Base-by-base conservation (phyloP, 2,888 invertebrate genomes). In the Drosophila affinis region DNA sequence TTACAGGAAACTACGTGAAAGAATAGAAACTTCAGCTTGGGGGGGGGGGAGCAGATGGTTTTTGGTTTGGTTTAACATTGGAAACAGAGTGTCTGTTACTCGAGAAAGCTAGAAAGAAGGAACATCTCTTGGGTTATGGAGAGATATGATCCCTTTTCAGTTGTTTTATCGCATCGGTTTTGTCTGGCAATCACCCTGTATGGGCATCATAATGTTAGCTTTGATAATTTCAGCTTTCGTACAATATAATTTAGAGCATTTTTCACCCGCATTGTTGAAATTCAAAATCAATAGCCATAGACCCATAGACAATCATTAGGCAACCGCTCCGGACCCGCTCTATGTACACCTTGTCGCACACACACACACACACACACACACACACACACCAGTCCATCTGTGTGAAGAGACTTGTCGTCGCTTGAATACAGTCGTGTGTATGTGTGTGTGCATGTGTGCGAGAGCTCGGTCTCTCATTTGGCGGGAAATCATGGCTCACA, bases 221-320 rank as follows among this genome's bases (percentile, higher is more conserved):
- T 79, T 70, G 62, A 80, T 78, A 72, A 82, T 80, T 78, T 79
- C 45, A 77, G 73, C 63, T 64, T 77, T 76, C 76, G 78, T 85
- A 80, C 72, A 84, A 82, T 79, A 86, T 88, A 79, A 84, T 80
- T 82, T 89, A 63, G 79, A 79, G 77, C 81, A 86, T 84, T 87
- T 88, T 83, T 87, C 82, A 88, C 80, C 85, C 87, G 84, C 84
- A 88, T 84, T 86, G 87, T 82, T 84, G 75, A 80, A 86, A 86
- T 82, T 78, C 62, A 82, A 88, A 87, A 78, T 77, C 77, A 78
- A 77, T 77, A 77, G 72, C 75, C 54, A 65, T 67, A 77, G 73
- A 71, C 48, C 70, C 69, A 69, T 68, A 75, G 68, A 73, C 62
- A 60, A 72, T 76, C 83, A 80, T 82, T 82, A 85, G 70, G 73